Conservation (phyloP, 2,888 invertebrate species). For the Leptopterna dolabrata region DNA sequence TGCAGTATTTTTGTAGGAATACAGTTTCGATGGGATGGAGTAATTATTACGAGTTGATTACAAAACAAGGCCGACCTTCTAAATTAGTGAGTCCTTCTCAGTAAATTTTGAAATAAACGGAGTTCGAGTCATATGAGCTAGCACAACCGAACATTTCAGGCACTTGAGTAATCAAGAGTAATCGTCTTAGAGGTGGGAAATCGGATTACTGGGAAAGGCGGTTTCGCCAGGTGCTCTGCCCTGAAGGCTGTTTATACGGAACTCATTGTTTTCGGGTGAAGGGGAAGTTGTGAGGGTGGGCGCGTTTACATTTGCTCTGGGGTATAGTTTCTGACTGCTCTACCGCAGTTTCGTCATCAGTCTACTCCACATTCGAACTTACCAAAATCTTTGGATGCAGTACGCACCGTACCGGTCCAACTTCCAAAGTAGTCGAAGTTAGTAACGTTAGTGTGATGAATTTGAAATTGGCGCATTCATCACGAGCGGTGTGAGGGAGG, state of each 20-base stretch:
- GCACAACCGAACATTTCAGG: neutral
- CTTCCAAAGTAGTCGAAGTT: too few species aligned
- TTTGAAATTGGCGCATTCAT: too few species aligned
- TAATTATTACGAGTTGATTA: too few species aligned
- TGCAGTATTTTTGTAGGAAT: too few species aligned
- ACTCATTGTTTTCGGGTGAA: neutral
- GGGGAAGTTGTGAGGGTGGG: neutral
- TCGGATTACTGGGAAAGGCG: neutral
- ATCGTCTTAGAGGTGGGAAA: neutral
- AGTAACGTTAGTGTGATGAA: too few species aligned
- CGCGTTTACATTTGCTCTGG: neutral
- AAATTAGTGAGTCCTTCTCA: too few species aligned
- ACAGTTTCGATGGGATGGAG: too few species aligned
- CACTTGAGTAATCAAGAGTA: slow-evolving; percentile 8
- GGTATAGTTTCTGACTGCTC: neutral
- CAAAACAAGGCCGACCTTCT: too few species aligned
- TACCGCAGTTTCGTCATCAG: too few species aligned
- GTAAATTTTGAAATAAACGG: neutral
- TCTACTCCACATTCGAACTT: too few species aligned
- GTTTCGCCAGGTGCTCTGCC: slow-evolving; percentile 13
- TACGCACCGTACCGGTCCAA: too few species aligned
- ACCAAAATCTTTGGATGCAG: too few species aligned
- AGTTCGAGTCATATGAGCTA: neutral
- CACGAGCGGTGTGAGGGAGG: neutral
- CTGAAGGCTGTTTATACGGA: neutral